Conservation (phyloP, 2,888 invertebrate genomes). For the Andrena camellia region DNA sequence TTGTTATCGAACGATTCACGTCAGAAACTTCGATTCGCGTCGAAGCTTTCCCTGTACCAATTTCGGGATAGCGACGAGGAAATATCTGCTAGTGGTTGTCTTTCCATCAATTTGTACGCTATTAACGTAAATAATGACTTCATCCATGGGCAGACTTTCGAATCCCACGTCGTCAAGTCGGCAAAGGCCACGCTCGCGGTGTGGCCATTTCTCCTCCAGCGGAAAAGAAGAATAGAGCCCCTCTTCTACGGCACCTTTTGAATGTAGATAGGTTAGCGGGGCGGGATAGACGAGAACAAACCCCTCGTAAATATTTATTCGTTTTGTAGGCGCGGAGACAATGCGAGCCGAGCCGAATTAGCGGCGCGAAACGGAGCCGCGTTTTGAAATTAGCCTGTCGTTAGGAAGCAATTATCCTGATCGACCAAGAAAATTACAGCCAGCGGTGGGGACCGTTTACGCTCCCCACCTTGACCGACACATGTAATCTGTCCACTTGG, state of each 20-base stretch:
- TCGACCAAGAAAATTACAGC: slow-evolving; percentile 61
- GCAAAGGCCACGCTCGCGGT: neutral
- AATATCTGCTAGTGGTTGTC: neutral
- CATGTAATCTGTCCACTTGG: slow-evolving; percentile 58
- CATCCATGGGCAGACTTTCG: neutral
- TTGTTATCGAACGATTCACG: slow-evolving; percentile 37
- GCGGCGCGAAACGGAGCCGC: slow-evolving; percentile 24
- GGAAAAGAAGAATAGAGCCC: slow-evolving; percentile 10
- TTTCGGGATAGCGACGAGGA: neutral
- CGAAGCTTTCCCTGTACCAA: neutral
- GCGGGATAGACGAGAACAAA: neutral
- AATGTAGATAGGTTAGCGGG: slow-evolving; percentile 53
- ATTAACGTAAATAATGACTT: neutral
- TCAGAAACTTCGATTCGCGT: neutral
- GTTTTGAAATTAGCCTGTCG: slow-evolving; percentile 64
- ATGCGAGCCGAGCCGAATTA: slow-evolving; percentile 63
- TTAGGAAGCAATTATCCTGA: slow-evolving; percentile 63
- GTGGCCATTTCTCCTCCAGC: neutral
- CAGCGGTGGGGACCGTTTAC: slow-evolving; percentile 45
- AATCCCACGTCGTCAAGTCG: neutral
- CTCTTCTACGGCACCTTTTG: slow-evolving; percentile 46
- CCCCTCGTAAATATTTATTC: slow-evolving; percentile 69
- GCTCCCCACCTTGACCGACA: slow-evolving; percentile 17
- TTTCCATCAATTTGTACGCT: neutral
- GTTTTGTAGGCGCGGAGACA: slow-evolving; percentile 64